A percentile compares a stretch with the other conserved stretches of the same genome.
phyloP scores from a whole-genome alignment of 2,797 vertebrate species.

The Scolopax bukidnonensis region DNA sequence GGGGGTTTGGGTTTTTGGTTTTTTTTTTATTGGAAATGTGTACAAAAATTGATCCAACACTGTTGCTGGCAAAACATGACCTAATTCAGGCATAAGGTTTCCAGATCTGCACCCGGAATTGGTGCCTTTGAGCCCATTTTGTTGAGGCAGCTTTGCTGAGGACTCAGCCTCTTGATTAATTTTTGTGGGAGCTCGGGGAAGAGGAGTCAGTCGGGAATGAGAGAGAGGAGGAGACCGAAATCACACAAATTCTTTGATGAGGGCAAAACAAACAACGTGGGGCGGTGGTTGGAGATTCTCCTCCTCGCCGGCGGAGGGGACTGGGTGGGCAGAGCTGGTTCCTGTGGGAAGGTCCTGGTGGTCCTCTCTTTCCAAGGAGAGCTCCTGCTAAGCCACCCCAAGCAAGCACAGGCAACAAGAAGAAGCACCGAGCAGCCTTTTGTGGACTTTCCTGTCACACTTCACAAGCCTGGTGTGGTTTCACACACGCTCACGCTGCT shows the following conservation, averaged over 20 bases:
- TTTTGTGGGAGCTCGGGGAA: not conserved
- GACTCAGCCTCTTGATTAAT: conserved; percentile 6
- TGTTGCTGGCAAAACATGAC: conserved; percentile 27
- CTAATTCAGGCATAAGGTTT: not conserved
- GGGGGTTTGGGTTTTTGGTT: not conserved
- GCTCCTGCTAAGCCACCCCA: conserved; percentile 11
- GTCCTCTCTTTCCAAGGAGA: conserved; percentile 6
- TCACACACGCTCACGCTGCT: not conserved
- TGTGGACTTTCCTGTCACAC: not conserved
- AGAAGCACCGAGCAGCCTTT: not conserved
- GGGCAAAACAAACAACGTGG: not conserved
- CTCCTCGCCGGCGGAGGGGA: not conserved
- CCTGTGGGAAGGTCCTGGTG: not conserved
- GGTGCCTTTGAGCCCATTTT: not conserved
- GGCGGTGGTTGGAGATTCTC: not conserved
- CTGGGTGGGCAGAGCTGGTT: conserved; percentile 26
- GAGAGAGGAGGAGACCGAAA: conserved; percentile 1
- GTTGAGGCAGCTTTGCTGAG: not conserved
- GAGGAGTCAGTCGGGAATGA: not conserved
- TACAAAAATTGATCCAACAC: conserved; percentile 43
- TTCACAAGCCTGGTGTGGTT: not conserved
- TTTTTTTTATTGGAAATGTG: conserved; percentile 51
- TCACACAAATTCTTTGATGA: not conserved
- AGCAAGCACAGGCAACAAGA: not conserved
- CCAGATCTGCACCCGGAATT: not conserved